Conservation (phyloP, 2,797 vertebrate species). For the Sebastes alutus region DNA sequence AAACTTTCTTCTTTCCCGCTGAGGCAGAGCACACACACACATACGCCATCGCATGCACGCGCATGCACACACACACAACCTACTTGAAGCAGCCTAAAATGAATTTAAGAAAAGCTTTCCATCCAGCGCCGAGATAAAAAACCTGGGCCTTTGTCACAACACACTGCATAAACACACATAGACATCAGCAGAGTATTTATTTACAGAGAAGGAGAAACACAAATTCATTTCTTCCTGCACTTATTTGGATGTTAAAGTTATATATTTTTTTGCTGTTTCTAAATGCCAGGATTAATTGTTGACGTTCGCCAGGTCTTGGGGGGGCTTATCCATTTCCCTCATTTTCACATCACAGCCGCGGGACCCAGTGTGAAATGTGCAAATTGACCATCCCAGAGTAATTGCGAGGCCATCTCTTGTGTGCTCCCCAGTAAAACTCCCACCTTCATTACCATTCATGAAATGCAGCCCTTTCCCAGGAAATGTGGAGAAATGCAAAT, state of each 20-base stretch:
- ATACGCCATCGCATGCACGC: background rate
- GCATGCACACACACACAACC: background rate
- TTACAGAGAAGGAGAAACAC: constrained; percentile 32
- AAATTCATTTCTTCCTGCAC: constrained; percentile 23
- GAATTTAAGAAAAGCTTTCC: constrained; percentile 52
- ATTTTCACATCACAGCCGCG: constrained; percentile 80
- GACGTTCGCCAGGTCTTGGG: constrained; percentile 67
- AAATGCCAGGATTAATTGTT: constrained; percentile 80
- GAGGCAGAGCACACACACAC: constrained; percentile 24
- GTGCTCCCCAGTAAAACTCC: constrained; percentile 79
- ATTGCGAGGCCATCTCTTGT: constrained; percentile 80
- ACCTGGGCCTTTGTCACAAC: constrained; percentile 45
- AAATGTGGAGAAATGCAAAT: constrained; percentile 85
- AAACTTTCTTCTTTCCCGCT: constrained; percentile 59
- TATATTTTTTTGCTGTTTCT: constrained; percentile 51
- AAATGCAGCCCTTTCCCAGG: constrained; percentile 82
- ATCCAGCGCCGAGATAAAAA: constrained; percentile 50
- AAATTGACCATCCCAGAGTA: constrained; percentile 80
- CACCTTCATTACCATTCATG: constrained; percentile 86
- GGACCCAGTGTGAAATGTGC: constrained; percentile 77
- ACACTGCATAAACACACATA: constrained; percentile 47
- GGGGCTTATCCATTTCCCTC: constrained; percentile 79
- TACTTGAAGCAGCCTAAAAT: constrained; percentile 58
- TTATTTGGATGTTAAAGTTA: constrained; percentile 67
- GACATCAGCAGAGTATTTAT: constrained; percentile 42